Evolutionary conservation across 2,888 invertebrate genomes (phyloP).

Genomic region (Griposia aprilina): DNA sequence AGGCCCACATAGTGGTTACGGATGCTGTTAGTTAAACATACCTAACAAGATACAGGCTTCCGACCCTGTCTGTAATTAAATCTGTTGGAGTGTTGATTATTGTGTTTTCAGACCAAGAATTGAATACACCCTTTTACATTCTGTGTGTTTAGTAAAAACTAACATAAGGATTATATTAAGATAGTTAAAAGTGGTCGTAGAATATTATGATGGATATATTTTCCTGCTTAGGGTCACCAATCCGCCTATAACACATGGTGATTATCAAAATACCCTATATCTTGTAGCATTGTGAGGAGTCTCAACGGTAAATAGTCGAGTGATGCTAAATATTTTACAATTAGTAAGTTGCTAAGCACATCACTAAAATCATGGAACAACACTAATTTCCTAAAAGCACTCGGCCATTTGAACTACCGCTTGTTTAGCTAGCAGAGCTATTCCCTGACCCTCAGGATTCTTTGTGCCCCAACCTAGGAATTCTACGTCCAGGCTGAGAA

Average conservation of each 20-base stretch:
- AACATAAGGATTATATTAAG: not conserved
- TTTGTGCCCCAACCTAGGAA: too few relatives aligned
- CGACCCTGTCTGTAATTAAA: conserved; percentile 44
- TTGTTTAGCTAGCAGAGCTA: too few relatives aligned
- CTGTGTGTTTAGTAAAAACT: not conserved
- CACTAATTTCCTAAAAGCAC: too few relatives aligned
- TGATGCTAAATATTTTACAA: too few relatives aligned
- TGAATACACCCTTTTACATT: not conserved
- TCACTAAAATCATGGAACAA: too few relatives aligned
- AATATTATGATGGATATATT: not conserved
- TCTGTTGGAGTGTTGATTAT: conserved; percentile 17
- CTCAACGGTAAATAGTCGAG: too few relatives aligned
- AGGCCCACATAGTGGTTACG: conserved; percentile 35
- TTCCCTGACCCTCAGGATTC: too few relatives aligned
- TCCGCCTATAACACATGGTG: not conserved
- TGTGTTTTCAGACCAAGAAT: conserved; percentile 2
- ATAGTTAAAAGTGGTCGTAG: not conserved
- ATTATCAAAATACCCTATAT: not conserved
- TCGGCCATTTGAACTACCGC: too few relatives aligned
- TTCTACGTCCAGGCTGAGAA: too few relatives aligned
- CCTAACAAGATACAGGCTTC: conserved; percentile 49
- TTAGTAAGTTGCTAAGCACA: too few relatives aligned
- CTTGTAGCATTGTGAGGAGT: too few relatives aligned
- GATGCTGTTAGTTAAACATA: conserved; percentile 44
- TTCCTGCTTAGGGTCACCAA: too few relatives aligned